phyloP scores from a whole-genome alignment of 1,140 invertebrate species.

The Ceratina australensis region DNA sequence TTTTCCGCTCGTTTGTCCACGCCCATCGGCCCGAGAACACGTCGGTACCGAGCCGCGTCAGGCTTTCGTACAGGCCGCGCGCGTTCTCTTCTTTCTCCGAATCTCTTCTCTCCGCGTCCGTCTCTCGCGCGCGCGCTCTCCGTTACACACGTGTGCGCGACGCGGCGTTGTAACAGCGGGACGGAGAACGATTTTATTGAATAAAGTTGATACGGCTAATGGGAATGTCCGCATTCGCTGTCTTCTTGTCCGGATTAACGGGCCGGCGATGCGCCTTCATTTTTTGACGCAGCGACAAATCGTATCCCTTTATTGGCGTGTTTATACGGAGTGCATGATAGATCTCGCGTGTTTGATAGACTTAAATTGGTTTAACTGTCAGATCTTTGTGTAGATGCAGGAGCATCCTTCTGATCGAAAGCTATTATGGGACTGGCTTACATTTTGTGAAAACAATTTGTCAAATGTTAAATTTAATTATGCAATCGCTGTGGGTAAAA shows the following conservation, averaged over 20 bases:
- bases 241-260: constrained; percentile 40
- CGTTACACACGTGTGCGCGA: constrained; percentile 35
- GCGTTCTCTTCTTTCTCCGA: constrained; percentile 42
- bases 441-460: too few species aligned
- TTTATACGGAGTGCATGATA: neutral
- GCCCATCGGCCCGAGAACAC: constrained; percentile 58
- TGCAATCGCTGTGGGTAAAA: too few species aligned
- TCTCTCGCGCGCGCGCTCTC: constrained; percentile 26
- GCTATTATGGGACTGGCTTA: too few species aligned
- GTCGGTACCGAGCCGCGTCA: constrained; percentile 13
- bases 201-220: constrained; percentile 60
- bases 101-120: constrained; percentile 46
- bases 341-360: neutral
- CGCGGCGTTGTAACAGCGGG: constrained; percentile 56
- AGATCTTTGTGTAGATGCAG: too few species aligned
- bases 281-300: neutral
- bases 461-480: too few species aligned
- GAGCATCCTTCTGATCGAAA: too few species aligned
- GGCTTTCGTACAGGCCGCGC: neutral
- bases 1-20: constrained; percentile 75
- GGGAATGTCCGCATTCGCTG: constrained; percentile 57
- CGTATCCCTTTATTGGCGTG: neutral
- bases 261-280: neutral
- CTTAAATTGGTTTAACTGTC: too few species aligned
- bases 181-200: constrained; percentile 63